Evolutionary conservation across 1,140 invertebrate species (phyloP).

Genomic region (Drosophila paulistorum): DNA sequence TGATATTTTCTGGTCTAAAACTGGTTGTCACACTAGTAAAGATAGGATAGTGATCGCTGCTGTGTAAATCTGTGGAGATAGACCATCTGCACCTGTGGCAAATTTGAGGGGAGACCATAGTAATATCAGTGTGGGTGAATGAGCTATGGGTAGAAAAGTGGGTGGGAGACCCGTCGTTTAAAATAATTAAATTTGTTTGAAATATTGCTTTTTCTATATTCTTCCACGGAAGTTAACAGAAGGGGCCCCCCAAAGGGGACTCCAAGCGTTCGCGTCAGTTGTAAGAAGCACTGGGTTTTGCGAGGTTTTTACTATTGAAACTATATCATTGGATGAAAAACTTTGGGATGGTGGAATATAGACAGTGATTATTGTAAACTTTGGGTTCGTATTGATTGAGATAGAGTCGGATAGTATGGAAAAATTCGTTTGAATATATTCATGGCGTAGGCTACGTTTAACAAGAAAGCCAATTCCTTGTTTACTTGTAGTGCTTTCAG

Average conservation of each 20-base stretch:
- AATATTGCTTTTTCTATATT: background rate
- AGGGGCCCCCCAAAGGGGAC: background rate
- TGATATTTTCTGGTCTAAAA: no score
- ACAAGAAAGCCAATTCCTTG: no score
- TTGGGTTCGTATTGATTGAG: background rate
- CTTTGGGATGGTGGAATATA: constrained; percentile 1
- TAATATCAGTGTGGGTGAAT: constrained; percentile 3
- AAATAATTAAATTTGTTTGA: background rate
- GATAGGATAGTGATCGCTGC: no score
- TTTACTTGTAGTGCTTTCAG: no score
- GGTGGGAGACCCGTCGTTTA: constrained; percentile 3
- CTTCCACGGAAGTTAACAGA: background rate
- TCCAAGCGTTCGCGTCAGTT: background rate
- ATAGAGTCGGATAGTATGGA: no score
- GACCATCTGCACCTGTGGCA: no score
- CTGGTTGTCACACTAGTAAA: no score
- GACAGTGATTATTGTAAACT: background rate
- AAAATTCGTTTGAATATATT: no score
- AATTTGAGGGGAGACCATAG: constrained; percentile 7
- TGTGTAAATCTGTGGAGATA: no score
- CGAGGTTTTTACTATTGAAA: background rate
- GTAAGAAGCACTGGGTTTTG: background rate
- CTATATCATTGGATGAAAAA: background rate
- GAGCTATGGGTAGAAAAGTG: constrained; percentile 19
- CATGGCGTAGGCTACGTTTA: no score